Evolutionary conservation across 2,888 invertebrate species (phyloP).

Genomic region (Nemoura dubitans): DNA sequence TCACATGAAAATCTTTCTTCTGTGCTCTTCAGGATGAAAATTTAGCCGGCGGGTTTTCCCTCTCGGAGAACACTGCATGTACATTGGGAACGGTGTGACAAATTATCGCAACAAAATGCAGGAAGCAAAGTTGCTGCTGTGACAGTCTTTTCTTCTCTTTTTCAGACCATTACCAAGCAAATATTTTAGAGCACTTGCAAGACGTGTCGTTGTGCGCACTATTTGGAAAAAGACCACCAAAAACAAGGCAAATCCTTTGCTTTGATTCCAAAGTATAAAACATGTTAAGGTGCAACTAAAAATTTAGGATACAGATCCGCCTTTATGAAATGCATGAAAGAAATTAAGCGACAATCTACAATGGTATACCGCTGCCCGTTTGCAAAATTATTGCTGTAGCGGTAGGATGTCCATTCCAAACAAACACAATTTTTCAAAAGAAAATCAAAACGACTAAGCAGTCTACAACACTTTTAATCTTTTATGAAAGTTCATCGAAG

Average conservation of each 20-base stretch:
- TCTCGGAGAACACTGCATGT: background rate
- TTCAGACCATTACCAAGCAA: background rate
- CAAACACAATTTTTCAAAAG: background rate
- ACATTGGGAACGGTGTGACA: conserved; percentile 22
- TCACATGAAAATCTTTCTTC: background rate
- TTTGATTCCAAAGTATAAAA: background rate
- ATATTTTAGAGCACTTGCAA: background rate
- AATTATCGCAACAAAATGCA: conserved; percentile 28
- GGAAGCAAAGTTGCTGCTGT: background rate
- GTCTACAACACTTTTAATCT: background rate
- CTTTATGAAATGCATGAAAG: background rate
- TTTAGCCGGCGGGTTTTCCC: conserved; percentile 10
- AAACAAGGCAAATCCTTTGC: background rate
- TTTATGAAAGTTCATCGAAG: background rate
- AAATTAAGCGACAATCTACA: background rate
- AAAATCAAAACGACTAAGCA: background rate
- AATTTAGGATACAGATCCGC: background rate
- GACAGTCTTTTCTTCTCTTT: conserved; percentile 10
- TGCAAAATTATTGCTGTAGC: background rate
- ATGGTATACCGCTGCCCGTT: background rate
- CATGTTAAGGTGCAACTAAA: background rate
- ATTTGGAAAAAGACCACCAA: background rate
- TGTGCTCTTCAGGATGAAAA: background rate
- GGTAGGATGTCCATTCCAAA: background rate
- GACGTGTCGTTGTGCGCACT: background rate